Evolutionary conservation across 2,888 invertebrate genomes (phyloP).

Genomic region (Machimus rusticus): DNA sequence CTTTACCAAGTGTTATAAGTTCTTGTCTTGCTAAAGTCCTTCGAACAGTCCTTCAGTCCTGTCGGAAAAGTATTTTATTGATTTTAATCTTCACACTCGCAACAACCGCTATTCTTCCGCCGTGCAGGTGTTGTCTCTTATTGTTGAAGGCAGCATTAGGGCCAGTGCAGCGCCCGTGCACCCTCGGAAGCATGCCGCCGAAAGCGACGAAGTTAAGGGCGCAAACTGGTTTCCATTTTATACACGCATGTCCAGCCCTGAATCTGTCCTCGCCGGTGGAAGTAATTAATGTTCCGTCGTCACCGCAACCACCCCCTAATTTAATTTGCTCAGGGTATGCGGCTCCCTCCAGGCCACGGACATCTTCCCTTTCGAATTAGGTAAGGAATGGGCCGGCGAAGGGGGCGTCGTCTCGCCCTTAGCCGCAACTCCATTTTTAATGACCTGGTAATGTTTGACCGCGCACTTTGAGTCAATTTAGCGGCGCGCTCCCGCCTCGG

Average conservation of each 20-base stretch:
- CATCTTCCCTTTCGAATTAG: neutral
- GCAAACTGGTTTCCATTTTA: neutral
- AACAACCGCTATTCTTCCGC: neutral
- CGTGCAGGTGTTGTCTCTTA: neutral
- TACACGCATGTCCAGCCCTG: neutral
- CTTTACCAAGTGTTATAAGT: neutral
- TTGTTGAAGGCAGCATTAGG: neutral
- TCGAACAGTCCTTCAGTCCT: neutral
- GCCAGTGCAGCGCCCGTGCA: neutral
- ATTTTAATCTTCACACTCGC: neutral
- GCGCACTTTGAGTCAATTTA: slow-evolving; percentile 7
- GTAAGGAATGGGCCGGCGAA: neutral
- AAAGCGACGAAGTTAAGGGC: neutral
- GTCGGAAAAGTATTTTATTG: neutral
- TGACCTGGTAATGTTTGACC: slow-evolving; percentile 28
- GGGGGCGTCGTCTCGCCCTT: neutral
- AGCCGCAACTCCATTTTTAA: slow-evolving; percentile 28
- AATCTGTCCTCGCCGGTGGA: neutral
- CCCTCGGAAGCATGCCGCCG: neutral
- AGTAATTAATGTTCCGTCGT: neutral
- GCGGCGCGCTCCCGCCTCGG: neutral
- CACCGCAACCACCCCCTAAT: neutral
- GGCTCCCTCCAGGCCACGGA: neutral
- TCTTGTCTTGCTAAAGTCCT: neutral
- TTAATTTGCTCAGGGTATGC: neutral